Evolutionary conservation across 2,113 vertebrate species (phyloP).

Genomic region (Clarias magur): DNA sequence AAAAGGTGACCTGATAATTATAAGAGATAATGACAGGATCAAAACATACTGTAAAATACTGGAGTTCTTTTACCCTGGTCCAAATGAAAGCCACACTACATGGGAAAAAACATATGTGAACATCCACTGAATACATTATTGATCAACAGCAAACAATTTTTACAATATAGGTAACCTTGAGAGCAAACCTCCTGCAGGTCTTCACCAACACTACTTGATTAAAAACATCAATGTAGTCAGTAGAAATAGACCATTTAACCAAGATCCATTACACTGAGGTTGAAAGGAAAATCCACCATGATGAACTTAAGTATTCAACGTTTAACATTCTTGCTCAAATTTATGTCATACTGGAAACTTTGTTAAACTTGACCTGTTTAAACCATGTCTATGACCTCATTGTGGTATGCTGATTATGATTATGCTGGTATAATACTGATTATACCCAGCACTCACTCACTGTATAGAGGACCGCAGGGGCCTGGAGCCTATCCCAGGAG

Average conservation of each 20-base stretch:
- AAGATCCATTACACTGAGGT: background rate
- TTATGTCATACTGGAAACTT: no score
- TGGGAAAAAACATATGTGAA: constrained; percentile 9
- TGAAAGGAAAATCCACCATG: background rate
- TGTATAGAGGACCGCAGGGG: no score
- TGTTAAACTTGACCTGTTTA: no score
- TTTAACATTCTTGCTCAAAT: background rate
- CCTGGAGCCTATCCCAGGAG: no score
- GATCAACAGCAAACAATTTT: constrained; percentile 2
- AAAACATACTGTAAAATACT: background rate
- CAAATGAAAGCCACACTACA: background rate
- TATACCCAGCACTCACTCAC: no score
- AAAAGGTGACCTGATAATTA: background rate
- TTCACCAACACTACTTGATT: constrained; percentile 11
- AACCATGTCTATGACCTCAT: no score
- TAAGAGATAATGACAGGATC: constrained; percentile 11
- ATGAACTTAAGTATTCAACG: background rate
- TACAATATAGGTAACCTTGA: background rate
- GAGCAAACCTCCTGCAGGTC: constrained; percentile 4
- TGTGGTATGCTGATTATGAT: no score
- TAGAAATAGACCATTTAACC: background rate
- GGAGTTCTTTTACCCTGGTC: constrained; percentile 1
- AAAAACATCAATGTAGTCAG: background rate
- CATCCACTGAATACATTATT: background rate
- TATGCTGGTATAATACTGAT: no score